Conservation (phyloP, 2,888 invertebrate species). For the Dorcus parallelipipedus region DNA sequence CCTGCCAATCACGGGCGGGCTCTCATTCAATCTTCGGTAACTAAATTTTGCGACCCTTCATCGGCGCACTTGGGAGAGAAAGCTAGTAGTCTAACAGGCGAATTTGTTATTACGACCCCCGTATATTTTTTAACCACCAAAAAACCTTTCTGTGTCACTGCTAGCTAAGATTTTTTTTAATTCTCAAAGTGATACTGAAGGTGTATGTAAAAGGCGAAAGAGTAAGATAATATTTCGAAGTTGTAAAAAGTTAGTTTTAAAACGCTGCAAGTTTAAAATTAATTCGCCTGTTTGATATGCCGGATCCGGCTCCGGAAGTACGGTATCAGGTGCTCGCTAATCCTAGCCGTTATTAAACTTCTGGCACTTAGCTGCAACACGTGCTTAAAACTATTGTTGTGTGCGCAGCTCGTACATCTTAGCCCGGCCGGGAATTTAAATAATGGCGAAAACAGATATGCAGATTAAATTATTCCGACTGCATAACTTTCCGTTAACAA, state of each 20-base stretch:
- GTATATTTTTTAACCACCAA: too few relatives aligned
- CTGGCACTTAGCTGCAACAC: slow-evolving; percentile 8
- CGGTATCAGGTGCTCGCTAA: slow-evolving; percentile 13
- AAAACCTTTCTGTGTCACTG: too few relatives aligned
- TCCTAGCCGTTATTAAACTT: slow-evolving; percentile 12
- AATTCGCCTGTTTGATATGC: too few relatives aligned
- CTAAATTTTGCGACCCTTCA: slow-evolving; percentile 35
- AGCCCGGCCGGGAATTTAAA: slow-evolving; percentile 4
- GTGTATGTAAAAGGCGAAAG: too few relatives aligned
- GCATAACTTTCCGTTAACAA: neutral
- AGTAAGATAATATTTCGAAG: too few relatives aligned
- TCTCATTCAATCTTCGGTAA: slow-evolving; percentile 44
- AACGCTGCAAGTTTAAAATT: too few relatives aligned
- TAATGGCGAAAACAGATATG: slow-evolving; percentile 3
- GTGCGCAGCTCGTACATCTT: slow-evolving; percentile 9
- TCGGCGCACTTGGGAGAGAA: neutral
- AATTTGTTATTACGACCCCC: too few relatives aligned
- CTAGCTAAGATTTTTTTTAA: too few relatives aligned
- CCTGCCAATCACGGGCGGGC: slow-evolving; percentile 39
- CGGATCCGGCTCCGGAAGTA: too few relatives aligned
- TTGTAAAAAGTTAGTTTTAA: too few relatives aligned
- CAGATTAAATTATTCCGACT: slow-evolving; percentile 2
- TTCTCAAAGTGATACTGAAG: too few relatives aligned
- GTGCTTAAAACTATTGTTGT: slow-evolving; percentile 12
- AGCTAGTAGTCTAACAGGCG: too few relatives aligned